Evolutionary conservation across 1,140 invertebrate species (phyloP), one percentile per base, ranked within the genome.

Genomic region (Drosophila tani): DNA sequence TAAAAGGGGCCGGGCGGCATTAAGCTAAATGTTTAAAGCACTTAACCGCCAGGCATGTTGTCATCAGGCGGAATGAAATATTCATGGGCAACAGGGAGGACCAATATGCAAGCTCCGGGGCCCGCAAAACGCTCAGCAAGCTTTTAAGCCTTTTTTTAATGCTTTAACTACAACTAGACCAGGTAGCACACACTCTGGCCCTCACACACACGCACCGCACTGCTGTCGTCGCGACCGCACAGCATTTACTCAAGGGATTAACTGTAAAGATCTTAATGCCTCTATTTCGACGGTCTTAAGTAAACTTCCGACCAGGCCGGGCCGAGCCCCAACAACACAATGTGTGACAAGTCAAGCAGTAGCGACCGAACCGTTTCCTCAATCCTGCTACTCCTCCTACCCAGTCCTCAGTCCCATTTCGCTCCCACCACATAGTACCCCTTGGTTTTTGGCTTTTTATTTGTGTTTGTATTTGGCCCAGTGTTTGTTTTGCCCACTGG

Each of bases 251-350:
- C 87, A 91, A 64, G 88, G 88, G 88, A 91, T 91, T 91, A 91
- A 87, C 88, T 91, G 74, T 80, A 91, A 87, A 91, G 88, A 91
- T 91, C 88, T 91, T 91, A 91, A 91, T 91, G 88, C 88, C 83
- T 91, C 87, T 91, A 91, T 91, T 91, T 91, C 88, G 82, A 82
- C 81, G 84, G 88, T 90, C 82, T 91, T 91, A 91, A 91, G 88
- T 91, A 88, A 87, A 88, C 81, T 91, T 87, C 83, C 85, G 67
- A 62, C 57, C 46, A 38, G 68, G 57, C 41, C 27, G 43, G 29
- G 46, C 69, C 40, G 17, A 24, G 21, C 14, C 51, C 51, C 51
- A 64, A 66, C 60, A 57, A 81, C 74, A 81, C 74, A 81, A 85
- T 81, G 68, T 81, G 83, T 87, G 83, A 84, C 79, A 85, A 90